Evolutionary conservation across 1,140 invertebrate genomes (phyloP), one percentile per base, ranked within the genome.

Genomic region (Drosophila lacertosa): DNA sequence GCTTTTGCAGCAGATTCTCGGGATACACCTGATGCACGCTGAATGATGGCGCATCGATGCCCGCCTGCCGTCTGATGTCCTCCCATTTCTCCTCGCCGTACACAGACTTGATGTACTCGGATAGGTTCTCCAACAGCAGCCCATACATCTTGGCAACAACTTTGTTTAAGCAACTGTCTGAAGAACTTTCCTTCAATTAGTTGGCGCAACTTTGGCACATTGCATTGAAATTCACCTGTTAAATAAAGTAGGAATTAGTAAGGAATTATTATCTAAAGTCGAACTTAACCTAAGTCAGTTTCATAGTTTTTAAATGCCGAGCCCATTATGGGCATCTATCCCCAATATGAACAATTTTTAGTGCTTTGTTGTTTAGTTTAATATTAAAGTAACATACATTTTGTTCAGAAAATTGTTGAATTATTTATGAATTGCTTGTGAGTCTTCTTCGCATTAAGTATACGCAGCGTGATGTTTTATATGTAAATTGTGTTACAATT

Each of bases 11-110:
- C 13, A 98, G 92, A 70, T 95, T 96, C 91, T 99, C 98, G 0
- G 97, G 95, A 92, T 98, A 99, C 10, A 98, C 96, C 86, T 98
- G 96, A 92, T 98, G 97, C 16, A 97, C 97, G 71, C 95, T 95
- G 92, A 99, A 99, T 44, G 95, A 95, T 1, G 96, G 95, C 71
- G 97, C 94, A 70, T 97, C 95, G 1, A 99, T 95, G 4, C 94
- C 94, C 0, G 97, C 97, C 74, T 95, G 94, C 54, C 95, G 92
- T 63, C 97, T 92, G 32, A 96, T 97, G 91, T 96, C 95, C 83
- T 96, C 96, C 98, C 97, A 99, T 89, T 95, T 94, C 29, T 98
- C 96, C 88, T 98, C 97, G 0, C 98, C 98, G 92, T 98, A 99
- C 2, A 94, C 95, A 74, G 95, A 94, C 57, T 96, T 95, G 69